These are phyloP conservation scores for Halocynthia aurantium DNA, from an alignment of 23 tunicate genomes.

Conservation along the genomic window DNA sequence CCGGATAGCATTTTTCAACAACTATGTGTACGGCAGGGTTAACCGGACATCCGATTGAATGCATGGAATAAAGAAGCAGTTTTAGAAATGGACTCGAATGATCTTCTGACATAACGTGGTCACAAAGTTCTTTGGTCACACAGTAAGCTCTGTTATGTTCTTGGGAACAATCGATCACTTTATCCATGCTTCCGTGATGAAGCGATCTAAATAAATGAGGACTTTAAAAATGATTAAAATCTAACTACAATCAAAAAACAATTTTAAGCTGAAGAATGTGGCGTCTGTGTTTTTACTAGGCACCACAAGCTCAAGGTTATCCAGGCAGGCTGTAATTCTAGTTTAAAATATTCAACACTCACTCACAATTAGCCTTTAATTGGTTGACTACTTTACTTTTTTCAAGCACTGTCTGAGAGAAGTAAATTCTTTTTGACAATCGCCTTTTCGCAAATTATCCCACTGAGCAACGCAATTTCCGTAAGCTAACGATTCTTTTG, in stretches of 20 bases:
- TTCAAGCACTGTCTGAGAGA: slow-evolving; percentile 69
- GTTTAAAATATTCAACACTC: too few species aligned
- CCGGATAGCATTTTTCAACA: slow-evolving; percentile 42
- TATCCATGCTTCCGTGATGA: neutral
- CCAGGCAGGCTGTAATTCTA: too few species aligned
- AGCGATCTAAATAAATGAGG: neutral
- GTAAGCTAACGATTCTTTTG: slow-evolving; percentile 55
- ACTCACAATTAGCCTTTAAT: neutral
- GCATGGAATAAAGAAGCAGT: slow-evolving; percentile 42
- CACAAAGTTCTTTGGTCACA: neutral
- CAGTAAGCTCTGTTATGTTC: neutral
- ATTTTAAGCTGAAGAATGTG: too few species aligned
- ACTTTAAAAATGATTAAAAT: too few species aligned
- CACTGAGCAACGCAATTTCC: slow-evolving; percentile 88
- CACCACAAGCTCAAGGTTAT: too few species aligned
- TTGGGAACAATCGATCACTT: neutral
- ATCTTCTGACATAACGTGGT: slow-evolving; percentile 5
- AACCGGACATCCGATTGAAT: slow-evolving; percentile 55
- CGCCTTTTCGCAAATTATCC: slow-evolving; percentile 92
- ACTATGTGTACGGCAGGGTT: slow-evolving; percentile 39
- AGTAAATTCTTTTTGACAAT: slow-evolving; percentile 71
- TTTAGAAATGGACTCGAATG: slow-evolving; percentile 46
- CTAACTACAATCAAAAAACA: too few species aligned
- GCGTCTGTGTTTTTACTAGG: too few species aligned
- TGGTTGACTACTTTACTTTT: slow-evolving; percentile 11